phyloP scores from a whole-genome alignment of 2,797 vertebrate species.

The Rhodeus uyekii region DNA sequence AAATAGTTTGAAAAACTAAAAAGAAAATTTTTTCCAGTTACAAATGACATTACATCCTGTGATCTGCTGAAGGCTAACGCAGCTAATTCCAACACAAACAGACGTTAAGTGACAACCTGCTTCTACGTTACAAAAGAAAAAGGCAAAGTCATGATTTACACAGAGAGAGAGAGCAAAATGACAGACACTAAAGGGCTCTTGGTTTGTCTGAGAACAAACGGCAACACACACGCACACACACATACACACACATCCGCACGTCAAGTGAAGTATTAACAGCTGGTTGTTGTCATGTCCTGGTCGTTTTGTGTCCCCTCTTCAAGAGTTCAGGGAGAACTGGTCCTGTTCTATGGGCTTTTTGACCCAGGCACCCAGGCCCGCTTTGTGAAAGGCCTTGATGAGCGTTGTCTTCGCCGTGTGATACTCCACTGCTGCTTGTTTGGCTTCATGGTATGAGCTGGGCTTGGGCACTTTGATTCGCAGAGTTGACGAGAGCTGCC shows the following conservation, averaged over 20 bases:
- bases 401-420: constrained; percentile 91
- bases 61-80: constrained; percentile 33
- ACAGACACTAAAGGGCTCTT: constrained; percentile 53
- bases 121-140: constrained; percentile 61
- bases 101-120: constrained; percentile 58
- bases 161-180: constrained; percentile 46
- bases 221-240: constrained; percentile 46
- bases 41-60: constrained; percentile 44
- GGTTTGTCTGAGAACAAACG: constrained; percentile 47
- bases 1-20: constrained; percentile 30
- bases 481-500: constrained; percentile 82
- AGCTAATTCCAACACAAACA: constrained; percentile 39
- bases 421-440: constrained; percentile 91
- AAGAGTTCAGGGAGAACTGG: constrained; percentile 90
- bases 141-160: constrained; percentile 46
- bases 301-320: constrained; percentile 64
- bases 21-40: constrained; percentile 57
- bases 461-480: constrained; percentile 86
- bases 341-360: constrained; percentile 98
- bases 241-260: constrained; percentile 50
- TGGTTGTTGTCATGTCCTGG: constrained; percentile 63
- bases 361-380: constrained; percentile 95
- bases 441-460: constrained; percentile 90
- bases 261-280: constrained; percentile 70
- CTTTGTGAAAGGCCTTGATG: constrained; percentile 95